These are phyloP conservation scores for Neopipo cinnamomea DNA, from an alignment of 2,113 vertebrate genomes.

Conservation along the genomic window DNA sequence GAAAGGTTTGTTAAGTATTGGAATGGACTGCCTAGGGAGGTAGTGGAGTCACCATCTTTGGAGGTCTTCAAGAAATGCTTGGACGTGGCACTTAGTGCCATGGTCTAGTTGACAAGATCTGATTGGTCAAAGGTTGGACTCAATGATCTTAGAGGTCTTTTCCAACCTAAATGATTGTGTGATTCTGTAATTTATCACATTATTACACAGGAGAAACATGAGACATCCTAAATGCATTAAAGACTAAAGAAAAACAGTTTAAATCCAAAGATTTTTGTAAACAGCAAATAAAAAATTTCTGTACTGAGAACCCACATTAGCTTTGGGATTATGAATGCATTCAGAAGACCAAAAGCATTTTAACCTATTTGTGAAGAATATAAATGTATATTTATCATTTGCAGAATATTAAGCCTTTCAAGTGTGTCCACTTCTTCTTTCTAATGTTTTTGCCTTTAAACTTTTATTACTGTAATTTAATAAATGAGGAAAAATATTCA, in stretches of 20 bases:
- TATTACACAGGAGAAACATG: neutral
- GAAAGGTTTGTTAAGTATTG: neutral
- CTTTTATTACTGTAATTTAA: neutral
- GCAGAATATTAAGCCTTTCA: neutral
- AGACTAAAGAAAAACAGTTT: neutral
- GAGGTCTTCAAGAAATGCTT: neutral
- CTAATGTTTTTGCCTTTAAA: neutral
- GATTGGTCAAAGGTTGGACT: neutral
- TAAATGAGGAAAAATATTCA: neutral
- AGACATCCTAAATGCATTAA: neutral
- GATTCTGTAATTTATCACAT: neutral
- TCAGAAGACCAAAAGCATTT: neutral
- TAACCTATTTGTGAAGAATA: neutral
- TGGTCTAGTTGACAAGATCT: neutral
- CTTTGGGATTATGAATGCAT: neutral
- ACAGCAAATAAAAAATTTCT: neutral
- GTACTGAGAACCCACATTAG: neutral
- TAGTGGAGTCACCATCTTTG: neutral
- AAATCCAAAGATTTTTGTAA: neutral
- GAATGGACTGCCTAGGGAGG: neutral
- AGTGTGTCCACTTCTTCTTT: neutral
- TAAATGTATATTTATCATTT: neutral
- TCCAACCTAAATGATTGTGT: neutral
- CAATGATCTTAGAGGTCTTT: neutral
- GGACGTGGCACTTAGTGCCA: neutral